Conservation (phyloP, 1,140 invertebrate genomes). For the Rhopalosiphum padi region DNA sequence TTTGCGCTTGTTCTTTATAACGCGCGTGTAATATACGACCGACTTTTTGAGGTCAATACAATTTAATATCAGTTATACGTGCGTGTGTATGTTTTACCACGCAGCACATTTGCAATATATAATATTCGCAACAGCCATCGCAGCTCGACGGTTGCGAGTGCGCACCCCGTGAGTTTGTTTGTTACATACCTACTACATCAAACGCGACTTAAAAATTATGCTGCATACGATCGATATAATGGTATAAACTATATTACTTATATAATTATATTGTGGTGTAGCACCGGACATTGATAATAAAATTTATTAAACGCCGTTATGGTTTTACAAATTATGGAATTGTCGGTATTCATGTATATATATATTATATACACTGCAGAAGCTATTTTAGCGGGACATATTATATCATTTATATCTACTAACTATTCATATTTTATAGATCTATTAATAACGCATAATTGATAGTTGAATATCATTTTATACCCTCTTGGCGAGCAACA, state of each 20-base stretch:
- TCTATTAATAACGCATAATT: neutral
- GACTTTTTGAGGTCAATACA: constrained; percentile 35
- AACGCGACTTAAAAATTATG: neutral
- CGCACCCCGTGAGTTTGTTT: neutral
- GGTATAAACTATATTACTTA: too few species aligned
- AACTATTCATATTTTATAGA: neutral
- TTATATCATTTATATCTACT: neutral
- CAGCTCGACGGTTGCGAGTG: neutral
- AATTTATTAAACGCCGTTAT: neutral
- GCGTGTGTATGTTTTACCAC: constrained; percentile 1
- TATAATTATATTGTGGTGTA: too few species aligned
- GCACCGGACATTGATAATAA: neutral
- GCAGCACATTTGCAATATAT: neutral
- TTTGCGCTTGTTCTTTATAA: neutral
- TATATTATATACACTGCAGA: neutral
- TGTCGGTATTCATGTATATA: neutral
- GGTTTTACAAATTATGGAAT: neutral
- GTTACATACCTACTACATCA: neutral
- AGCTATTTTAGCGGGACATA: neutral
- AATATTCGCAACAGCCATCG: neutral
- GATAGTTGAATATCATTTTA: neutral
- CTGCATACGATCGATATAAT: neutral
- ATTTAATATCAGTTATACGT: constrained; percentile 26
- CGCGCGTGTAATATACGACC: neutral
- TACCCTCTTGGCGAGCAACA: neutral